Conservation (phyloP, 2,113 vertebrate genomes). For the Heliornis fulica region DNA sequence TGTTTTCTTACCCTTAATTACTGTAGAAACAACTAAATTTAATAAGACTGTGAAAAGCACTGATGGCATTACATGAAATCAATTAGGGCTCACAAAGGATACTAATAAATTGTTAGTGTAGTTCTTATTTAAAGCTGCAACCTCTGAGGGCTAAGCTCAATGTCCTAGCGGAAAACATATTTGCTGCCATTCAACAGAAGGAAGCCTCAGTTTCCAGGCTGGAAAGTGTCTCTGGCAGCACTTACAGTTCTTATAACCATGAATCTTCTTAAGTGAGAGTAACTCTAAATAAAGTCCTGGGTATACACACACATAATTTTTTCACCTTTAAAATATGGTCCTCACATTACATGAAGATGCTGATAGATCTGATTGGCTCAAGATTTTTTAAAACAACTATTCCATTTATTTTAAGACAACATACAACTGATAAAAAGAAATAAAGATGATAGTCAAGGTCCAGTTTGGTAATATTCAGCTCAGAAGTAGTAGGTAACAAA, state of each 20-base stretch:
- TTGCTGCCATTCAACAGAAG: background rate
- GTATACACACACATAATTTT: background rate
- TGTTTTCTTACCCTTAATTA: constrained; percentile 61
- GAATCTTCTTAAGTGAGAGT: background rate
- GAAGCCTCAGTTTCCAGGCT: background rate
- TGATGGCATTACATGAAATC: constrained; percentile 62
- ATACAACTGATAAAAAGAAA: background rate
- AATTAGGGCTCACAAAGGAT: constrained; percentile 63
- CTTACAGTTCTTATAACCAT: background rate
- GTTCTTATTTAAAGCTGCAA: constrained; percentile 29
- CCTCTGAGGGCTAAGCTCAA: constrained; percentile 5
- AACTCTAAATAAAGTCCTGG: background rate
- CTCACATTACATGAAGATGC: background rate
- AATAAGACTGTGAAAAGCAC: constrained; percentile 63
- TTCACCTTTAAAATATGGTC: background rate
- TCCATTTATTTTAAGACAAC: background rate
- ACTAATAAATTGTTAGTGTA: constrained; percentile 34
- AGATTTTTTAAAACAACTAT: background rate
- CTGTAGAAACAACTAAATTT: constrained; percentile 50
- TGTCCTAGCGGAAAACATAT: background rate
- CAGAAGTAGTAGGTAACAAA: background rate
- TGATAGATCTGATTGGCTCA: background rate
- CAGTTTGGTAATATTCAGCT: background rate
- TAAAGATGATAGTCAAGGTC: background rate
- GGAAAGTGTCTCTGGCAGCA: background rate